These are phyloP conservation scores for Diplodus puntazzo DNA, from an alignment of 2,797 vertebrate species.

Conservation along the genomic window DNA sequence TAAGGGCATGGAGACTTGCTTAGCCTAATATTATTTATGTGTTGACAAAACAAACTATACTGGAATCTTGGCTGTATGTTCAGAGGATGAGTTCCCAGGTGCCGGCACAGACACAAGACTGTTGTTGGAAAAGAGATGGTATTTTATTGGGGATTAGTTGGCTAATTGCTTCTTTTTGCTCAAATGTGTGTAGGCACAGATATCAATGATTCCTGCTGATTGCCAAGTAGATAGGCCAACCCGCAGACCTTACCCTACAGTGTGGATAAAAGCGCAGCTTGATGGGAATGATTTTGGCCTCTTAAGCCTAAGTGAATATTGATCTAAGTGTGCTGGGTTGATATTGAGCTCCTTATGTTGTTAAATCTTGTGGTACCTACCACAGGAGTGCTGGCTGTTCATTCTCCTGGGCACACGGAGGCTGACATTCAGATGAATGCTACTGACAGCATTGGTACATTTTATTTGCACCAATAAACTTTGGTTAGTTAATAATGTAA, in stretches of 20 bases:
- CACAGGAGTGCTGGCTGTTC: constrained; percentile 52
- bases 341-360: constrained; percentile 75
- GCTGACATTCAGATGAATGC: constrained; percentile 37
- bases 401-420: constrained; percentile 20
- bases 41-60: constrained; percentile 1
- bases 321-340: constrained; percentile 72
- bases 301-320: constrained; percentile 83
- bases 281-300: constrained; percentile 72
- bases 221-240: constrained; percentile 56
- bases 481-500: neutral
- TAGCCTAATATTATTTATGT: constrained; percentile 4
- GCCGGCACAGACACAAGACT: neutral
- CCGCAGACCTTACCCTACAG: constrained; percentile 53
- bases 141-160: constrained; percentile 56
- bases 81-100: neutral
- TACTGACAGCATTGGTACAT: neutral
- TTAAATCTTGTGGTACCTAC: constrained; percentile 62
- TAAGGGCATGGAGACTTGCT: constrained; percentile 2
- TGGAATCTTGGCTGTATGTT: neutral
- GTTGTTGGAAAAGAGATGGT: constrained; percentile 12
- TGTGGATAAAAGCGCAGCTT: constrained; percentile 74
- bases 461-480: neutral
- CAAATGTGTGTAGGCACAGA: constrained; percentile 64
- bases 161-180: constrained; percentile 65
- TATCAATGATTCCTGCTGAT: constrained; percentile 70